A percentile compares a stretch with the other conserved stretches of the same genome.
These are phyloP conservation scores for Acromyrmex charruanus DNA, from an alignment of 1,140 invertebrate species.

Conservation along the genomic window DNA sequence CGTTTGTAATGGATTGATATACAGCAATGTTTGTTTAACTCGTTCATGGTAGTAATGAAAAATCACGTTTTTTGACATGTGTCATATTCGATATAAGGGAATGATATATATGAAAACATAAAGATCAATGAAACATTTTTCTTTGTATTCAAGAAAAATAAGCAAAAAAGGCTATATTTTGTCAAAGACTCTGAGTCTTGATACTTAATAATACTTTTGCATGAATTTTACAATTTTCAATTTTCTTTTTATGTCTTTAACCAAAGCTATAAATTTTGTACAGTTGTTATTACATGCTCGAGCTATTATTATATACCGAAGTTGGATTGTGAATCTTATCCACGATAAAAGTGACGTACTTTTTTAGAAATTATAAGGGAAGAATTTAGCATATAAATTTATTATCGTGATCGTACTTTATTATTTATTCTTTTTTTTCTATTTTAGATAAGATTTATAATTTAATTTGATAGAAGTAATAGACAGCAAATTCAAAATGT, in stretches of 20 bases:
- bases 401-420: neutral
- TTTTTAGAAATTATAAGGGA: neutral
- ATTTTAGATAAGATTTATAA: neutral
- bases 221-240: no score
- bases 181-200: no score
- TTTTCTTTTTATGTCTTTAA: neutral
- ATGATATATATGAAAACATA: neutral
- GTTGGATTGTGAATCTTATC: neutral
- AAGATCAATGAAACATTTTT: neutral
- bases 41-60: no score
- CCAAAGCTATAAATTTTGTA: neutral
- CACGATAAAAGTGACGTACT: neutral
- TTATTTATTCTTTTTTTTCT: neutral
- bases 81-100: no score
- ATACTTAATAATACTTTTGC: no score
- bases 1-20: no score
- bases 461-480: neutral
- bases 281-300: neutral
- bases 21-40: no score
- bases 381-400: neutral
- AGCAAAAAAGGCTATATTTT: no score
- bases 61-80: no score
- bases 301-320: slow-evolving; percentile 1
- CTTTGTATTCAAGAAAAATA: neutral
- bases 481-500: neutral